Percentiles rank a stretch among this genome's conserved stretches.
These are phyloP conservation scores for Branchellion lobata DNA, from an alignment of 2,888 invertebrate genomes.

Conservation along the genomic window DNA sequence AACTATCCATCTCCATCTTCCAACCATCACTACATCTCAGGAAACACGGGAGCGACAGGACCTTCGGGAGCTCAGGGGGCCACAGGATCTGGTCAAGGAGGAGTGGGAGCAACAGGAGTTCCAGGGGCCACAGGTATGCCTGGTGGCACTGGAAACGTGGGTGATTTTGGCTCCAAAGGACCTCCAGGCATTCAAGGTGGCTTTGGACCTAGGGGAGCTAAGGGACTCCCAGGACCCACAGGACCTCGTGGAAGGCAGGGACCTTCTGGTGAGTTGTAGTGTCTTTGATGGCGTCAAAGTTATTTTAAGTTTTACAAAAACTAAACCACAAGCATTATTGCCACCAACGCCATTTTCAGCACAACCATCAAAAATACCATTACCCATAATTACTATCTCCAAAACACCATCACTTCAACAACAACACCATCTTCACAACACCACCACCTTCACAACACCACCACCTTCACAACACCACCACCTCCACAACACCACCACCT, in stretches of 20 bases:
- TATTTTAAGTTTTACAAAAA: too few relatives aligned
- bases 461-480: too few relatives aligned
- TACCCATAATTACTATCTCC: too few relatives aligned
- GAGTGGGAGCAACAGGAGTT: constrained; percentile 32
- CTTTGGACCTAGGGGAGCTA: constrained; percentile 30
- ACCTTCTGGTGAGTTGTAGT: not conserved
- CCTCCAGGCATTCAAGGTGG: constrained; percentile 21
- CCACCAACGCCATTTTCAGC: too few relatives aligned
- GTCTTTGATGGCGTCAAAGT: too few relatives aligned
- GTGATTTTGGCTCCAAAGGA: constrained; percentile 11
- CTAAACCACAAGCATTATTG: too few relatives aligned
- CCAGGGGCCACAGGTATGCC: constrained; percentile 37
- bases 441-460: too few relatives aligned
- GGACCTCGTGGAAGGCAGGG: constrained; percentile 39
- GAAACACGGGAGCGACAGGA: constrained; percentile 27
- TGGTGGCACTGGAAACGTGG: constrained; percentile 38
- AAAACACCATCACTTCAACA: too few relatives aligned
- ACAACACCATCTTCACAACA: too few relatives aligned
- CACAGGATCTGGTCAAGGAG: constrained; percentile 35
- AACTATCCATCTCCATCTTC: too few relatives aligned
- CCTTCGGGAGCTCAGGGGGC: not conserved
- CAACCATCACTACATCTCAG: not conserved
- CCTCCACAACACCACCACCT: too few relatives aligned
- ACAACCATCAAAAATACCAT: too few relatives aligned
- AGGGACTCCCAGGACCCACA: constrained; percentile 34